A percentile compares a stretch with the other conserved stretches of the same genome.
Evolutionary conservation across 2,888 invertebrate genomes (phyloP).

Genomic region (Stenichneumon culpator): DNA sequence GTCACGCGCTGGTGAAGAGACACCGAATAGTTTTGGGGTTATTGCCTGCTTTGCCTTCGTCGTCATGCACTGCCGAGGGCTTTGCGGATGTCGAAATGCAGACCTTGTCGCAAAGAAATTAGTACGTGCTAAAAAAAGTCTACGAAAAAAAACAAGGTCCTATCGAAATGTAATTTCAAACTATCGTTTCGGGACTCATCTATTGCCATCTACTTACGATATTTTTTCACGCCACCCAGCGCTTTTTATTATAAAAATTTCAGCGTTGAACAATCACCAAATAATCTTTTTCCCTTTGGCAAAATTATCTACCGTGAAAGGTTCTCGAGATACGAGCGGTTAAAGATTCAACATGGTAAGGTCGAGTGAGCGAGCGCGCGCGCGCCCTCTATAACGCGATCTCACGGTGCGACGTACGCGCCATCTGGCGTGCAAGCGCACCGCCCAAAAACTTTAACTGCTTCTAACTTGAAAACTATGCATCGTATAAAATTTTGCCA

Average conservation of each 20-base stretch:
- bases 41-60: slow-evolving; percentile 13
- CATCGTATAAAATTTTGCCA: not conserved
- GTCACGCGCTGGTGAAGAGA: slow-evolving; percentile 21
- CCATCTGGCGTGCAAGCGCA: not conserved
- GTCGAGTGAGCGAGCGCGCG: not conserved
- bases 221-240: too few relatives aligned
- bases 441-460: not conserved
- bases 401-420: not conserved
- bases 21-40: slow-evolving; percentile 3
- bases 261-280: not conserved
- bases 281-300: not conserved
- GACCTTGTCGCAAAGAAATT: not conserved
- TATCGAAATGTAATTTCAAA: not conserved
- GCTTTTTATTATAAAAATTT: not conserved
- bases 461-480: not conserved
- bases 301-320: not conserved
- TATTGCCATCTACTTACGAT: too few relatives aligned
- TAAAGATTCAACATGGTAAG: not conserved
- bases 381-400: not conserved
- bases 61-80: slow-evolving; percentile 64
- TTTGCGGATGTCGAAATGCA: not conserved
- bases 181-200: too few relatives aligned
- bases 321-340: not conserved
- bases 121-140: not conserved
- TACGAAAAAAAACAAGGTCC: not conserved